Conservation (phyloP, 23 tunicate species). For the Ciona savignyi region DNA sequence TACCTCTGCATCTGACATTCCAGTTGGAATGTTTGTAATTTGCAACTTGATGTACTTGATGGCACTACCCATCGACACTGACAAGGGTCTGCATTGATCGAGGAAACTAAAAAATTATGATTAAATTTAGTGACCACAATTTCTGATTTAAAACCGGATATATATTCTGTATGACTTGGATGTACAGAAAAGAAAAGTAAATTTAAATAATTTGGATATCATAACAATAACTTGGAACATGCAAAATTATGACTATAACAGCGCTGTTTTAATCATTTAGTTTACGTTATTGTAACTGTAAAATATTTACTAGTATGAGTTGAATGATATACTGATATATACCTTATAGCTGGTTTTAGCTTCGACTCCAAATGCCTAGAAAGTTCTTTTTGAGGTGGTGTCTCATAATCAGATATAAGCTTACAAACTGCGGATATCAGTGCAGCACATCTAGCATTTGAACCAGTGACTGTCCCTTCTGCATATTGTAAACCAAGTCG, state of each 20-base stretch:
- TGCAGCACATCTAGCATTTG: slow-evolving; percentile 86
- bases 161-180: too few species aligned
- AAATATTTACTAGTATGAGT: neutral
- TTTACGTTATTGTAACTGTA: neutral
- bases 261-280: too few species aligned
- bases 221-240: too few species aligned
- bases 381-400: slow-evolving; percentile 81
- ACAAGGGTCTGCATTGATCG: slow-evolving; percentile 79
- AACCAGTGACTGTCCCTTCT: slow-evolving; percentile 62
- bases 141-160: too few species aligned
- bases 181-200: too few species aligned
- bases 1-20: slow-evolving; percentile 52
- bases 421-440: slow-evolving; percentile 53
- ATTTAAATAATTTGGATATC: too few species aligned
- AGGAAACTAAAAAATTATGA: slow-evolving; percentile 44
- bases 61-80: slow-evolving; percentile 88
- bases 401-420: slow-evolving; percentile 47
- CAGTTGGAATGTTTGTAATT: slow-evolving; percentile 29
- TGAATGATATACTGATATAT: neutral
- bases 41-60: slow-evolving; percentile 69
- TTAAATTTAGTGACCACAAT: too few species aligned
- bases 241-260: too few species aligned
- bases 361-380: slow-evolving; percentile 73
- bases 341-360: slow-evolving; percentile 78
- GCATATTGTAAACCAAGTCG: slow-evolving; percentile 84